Evolutionary conservation across 2,888 invertebrate species (phyloP).

Genomic region (Drosophila quinaria): DNA sequence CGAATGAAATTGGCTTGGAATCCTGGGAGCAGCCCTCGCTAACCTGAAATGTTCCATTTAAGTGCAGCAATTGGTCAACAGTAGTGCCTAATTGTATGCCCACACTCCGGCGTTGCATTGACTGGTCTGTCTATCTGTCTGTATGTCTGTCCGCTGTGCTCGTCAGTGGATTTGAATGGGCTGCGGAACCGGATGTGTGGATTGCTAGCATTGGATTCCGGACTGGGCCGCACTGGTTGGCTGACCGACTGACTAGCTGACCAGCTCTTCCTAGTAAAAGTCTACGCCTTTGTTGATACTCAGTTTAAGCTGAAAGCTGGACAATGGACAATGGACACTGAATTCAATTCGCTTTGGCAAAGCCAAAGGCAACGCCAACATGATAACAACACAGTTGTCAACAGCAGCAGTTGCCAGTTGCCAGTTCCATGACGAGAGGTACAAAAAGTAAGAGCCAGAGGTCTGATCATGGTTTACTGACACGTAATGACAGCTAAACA

Average conservation of each 20-base stretch:
- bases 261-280: conserved; percentile 30
- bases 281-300: conserved; percentile 54
- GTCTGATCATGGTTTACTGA: conserved; percentile 76
- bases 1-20: background rate
- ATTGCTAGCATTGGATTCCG: conserved; percentile 46
- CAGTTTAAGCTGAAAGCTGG: conserved; percentile 31
- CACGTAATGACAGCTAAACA: conserved; percentile 81
- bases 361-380: conserved; percentile 26
- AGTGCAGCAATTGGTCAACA: conserved; percentile 62
- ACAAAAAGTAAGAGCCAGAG: background rate
- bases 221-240: background rate
- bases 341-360: conserved; percentile 24
- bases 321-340: conserved; percentile 14
- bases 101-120: background rate
- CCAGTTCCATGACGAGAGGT: conserved; percentile 27
- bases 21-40: conserved; percentile 18
- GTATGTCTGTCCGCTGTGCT: conserved; percentile 13
- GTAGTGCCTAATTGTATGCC: conserved; percentile 45
- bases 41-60: conserved; percentile 42
- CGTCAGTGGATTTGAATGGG: conserved; percentile 49
- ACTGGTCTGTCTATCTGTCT: background rate
- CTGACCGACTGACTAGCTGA: conserved; percentile 5
- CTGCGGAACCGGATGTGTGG: conserved; percentile 72
- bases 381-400: conserved; percentile 56
- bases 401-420: conserved; percentile 38